Evolutionary conservation across 2,113 vertebrate species (phyloP).

Genomic region (Mesoclemmys tuberculata): DNA sequence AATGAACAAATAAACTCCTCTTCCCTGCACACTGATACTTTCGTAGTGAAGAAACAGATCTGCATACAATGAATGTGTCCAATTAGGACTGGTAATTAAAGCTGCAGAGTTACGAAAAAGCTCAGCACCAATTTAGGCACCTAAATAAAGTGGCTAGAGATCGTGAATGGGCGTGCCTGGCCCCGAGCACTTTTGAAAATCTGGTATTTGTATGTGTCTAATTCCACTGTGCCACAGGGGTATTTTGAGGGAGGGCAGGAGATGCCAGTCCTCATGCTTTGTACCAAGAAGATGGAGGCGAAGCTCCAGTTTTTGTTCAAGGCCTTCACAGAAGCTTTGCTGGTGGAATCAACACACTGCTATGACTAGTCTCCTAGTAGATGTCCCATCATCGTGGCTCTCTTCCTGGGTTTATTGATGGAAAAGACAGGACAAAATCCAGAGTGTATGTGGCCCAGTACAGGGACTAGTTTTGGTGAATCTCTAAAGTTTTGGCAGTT

Average conservation of each 20-base stretch:
- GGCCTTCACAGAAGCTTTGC: neutral
- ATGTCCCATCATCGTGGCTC: neutral
- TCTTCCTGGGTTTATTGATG: neutral
- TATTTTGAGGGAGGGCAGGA: neutral
- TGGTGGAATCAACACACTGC: neutral
- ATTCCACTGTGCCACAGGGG: neutral
- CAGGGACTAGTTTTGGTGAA: neutral
- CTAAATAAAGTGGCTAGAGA: neutral
- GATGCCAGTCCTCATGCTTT: neutral
- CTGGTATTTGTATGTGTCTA: neutral
- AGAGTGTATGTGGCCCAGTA: neutral
- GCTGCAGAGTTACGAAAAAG: neutral
- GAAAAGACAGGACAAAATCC: neutral
- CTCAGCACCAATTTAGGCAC: neutral
- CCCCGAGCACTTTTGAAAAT: neutral
- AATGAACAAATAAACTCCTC: neutral
- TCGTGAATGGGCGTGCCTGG: neutral
- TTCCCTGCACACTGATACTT: neutral
- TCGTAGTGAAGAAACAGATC: neutral
- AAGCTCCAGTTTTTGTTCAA: neutral
- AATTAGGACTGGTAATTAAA: rapidly evolving
- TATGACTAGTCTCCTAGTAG: neutral
- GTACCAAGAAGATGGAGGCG: neutral
- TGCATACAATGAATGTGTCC: neutral
- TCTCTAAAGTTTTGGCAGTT: neutral